Conservation (phyloP, 2,113 vertebrate genomes). For the Lipophrys pholis region DNA sequence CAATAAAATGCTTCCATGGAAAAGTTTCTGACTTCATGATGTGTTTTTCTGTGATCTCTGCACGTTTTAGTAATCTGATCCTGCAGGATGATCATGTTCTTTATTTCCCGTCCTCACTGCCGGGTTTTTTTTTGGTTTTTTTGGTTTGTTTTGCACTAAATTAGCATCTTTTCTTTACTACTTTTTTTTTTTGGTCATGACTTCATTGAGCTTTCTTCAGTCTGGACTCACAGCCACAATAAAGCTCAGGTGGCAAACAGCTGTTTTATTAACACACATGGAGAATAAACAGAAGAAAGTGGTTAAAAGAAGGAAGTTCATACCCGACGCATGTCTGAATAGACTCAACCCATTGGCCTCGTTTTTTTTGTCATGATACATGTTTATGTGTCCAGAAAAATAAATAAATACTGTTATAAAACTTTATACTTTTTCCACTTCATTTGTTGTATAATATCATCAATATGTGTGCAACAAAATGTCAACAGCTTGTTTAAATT, state of each 20-base stretch:
- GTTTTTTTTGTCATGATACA: background rate
- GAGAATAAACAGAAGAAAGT: background rate
- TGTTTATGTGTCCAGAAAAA: background rate
- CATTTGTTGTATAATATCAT: background rate
- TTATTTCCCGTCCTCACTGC: background rate
- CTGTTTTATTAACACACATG: background rate
- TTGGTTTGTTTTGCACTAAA: slow-evolving; percentile 47
- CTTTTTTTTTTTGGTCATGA: background rate
- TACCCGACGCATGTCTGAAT: background rate
- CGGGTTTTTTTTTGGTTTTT: background rate
- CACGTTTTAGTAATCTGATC: background rate
- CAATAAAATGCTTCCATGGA: slow-evolving; percentile 19
- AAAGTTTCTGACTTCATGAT: slow-evolving; percentile 2
- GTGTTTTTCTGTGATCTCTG: slow-evolving; percentile 16
- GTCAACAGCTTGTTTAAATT: background rate
- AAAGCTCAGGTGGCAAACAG: background rate
- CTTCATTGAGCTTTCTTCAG: background rate
- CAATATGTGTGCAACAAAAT: background rate
- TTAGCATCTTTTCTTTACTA: slow-evolving; percentile 48
- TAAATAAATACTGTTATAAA: too few relatives aligned
- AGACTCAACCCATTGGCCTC: background rate
- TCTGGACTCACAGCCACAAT: background rate
- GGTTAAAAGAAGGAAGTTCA: background rate
- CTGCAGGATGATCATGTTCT: background rate
- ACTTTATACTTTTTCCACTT: background rate